Conservation (phyloP, 2,888 invertebrate genomes). For the Papilio gigon region DNA sequence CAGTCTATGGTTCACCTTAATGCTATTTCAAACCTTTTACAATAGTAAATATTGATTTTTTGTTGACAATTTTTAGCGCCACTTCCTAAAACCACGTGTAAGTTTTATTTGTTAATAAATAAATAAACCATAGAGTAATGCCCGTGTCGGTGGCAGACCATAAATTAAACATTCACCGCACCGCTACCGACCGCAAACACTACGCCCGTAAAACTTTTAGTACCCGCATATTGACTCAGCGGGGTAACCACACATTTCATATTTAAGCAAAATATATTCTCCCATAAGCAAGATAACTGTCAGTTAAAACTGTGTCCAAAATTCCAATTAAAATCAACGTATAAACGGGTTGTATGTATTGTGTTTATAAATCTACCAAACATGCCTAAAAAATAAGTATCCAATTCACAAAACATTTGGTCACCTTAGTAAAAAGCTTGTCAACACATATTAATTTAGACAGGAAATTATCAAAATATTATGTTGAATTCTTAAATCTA, state of each 20-base stretch:
- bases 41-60: too few relatives aligned
- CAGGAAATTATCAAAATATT: neutral
- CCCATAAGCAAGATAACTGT: neutral
- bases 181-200: slow-evolving; percentile 35
- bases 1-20: neutral
- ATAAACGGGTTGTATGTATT: too few relatives aligned
- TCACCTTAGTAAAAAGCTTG: neutral
- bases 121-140: slow-evolving; percentile 30
- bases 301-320: too few relatives aligned
- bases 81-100: neutral
- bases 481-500: slow-evolving; percentile 3
- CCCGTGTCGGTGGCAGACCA: slow-evolving; percentile 22
- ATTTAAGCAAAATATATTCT: neutral
- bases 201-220: slow-evolving; percentile 34
- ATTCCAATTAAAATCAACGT: too few relatives aligned
- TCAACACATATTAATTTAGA: neutral
- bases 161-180: slow-evolving; percentile 26
- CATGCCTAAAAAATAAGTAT: neutral
- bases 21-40: too few relatives aligned
- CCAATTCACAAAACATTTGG: neutral
- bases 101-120: slow-evolving; percentile 22
- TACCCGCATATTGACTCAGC: slow-evolving; percentile 23
- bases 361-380: neutral
- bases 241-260: neutral
- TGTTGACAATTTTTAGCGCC: slow-evolving; percentile 12